Conservation (phyloP, 2,797 vertebrate genomes). For the Enteromius afrohamiltoni region DNA sequence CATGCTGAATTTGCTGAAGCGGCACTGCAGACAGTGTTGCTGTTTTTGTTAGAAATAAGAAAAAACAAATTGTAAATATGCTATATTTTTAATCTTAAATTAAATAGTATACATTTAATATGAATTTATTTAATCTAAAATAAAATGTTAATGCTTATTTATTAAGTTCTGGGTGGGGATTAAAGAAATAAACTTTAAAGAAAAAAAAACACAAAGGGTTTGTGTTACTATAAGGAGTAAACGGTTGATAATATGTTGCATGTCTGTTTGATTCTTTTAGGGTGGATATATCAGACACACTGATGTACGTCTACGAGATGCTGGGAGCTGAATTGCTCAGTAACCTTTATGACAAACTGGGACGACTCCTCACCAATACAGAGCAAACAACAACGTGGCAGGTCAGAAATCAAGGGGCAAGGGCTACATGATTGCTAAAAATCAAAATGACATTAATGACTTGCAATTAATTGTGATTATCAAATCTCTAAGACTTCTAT, state of each 20-base stretch:
- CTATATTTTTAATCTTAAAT: not conserved
- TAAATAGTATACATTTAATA: not conserved
- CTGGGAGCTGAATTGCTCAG: conserved; percentile 96
- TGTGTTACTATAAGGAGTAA: not conserved
- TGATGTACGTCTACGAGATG: conserved; percentile 99
- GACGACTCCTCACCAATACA: conserved; percentile 90
- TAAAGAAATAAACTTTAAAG: not conserved
- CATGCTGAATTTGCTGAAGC: not conserved
- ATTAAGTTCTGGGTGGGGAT: not conserved
- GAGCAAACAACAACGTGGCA: conserved; percentile 95
- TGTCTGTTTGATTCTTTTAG: conserved; percentile 70
- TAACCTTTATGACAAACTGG: conserved; percentile 97
- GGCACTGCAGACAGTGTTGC: not conserved
- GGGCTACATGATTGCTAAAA: too few relatives aligned
- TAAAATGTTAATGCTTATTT: not conserved
- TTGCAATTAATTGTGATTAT: not conserved
- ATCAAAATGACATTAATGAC: not conserved
- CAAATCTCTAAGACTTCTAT: not conserved
- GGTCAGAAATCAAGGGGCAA: conserved; percentile 72
- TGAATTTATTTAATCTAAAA: not conserved
- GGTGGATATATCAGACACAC: conserved; percentile 97
- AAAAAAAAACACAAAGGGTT: not conserved
- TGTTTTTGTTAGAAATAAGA: not conserved
- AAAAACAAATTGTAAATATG: not conserved
- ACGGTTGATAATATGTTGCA: not conserved